phyloP scores from a whole-genome alignment of 2,113 vertebrate genomes.

The Cyphomyrus plagiostoma region DNA sequence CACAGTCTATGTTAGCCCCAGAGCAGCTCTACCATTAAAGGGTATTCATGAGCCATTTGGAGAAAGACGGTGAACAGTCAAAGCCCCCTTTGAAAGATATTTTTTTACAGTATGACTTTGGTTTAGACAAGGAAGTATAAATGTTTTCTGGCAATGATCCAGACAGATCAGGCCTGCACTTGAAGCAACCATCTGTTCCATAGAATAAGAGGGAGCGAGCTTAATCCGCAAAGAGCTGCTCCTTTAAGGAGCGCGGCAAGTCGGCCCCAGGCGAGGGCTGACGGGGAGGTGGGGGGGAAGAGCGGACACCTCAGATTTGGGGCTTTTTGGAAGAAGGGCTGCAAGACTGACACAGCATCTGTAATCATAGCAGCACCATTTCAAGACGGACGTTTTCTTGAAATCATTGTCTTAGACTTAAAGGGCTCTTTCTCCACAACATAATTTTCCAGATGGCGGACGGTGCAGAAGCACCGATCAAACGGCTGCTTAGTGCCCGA shows the following conservation, averaged over 20 bases:
- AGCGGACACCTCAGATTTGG: background rate
- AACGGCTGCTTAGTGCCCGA: background rate
- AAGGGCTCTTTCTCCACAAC: background rate
- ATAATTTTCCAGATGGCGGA: background rate
- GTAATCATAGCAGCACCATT: background rate
- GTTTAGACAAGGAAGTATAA: conserved; percentile 18
- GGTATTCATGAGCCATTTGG: background rate
- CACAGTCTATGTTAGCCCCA: background rate
- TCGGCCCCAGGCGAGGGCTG: background rate
- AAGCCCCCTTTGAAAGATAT: background rate
- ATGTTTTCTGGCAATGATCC: conserved; percentile 20
- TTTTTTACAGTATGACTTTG: conserved; percentile 24
- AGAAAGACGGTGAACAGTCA: background rate
- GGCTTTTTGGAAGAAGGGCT: background rate
- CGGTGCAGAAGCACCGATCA: background rate
- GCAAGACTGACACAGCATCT: background rate
- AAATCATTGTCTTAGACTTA: background rate
- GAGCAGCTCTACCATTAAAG: background rate
- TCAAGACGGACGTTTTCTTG: background rate
- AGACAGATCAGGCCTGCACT: conserved; percentile 21
- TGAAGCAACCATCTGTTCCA: conserved; percentile 23
- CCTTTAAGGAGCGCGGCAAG: background rate
- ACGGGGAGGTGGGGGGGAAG: background rate
- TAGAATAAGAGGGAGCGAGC: conserved; percentile 11
- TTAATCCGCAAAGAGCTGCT: conserved; percentile 15